Evolutionary conservation across 2,113 vertebrate species (phyloP).

Genomic region (Tyrannus savana): DNA sequence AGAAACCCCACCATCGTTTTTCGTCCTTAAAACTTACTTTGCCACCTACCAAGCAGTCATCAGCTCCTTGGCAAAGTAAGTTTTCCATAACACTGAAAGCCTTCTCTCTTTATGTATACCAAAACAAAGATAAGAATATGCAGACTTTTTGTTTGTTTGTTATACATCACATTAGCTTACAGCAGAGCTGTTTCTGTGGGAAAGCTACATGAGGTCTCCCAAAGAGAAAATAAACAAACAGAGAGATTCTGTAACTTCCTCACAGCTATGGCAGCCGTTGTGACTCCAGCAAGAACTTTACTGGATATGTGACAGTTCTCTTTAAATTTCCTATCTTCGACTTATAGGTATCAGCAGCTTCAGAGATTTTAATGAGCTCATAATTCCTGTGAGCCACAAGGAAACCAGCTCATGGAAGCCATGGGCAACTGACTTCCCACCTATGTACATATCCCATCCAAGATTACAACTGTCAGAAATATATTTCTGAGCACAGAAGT

Average conservation of each 20-base stretch:
- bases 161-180: slow-evolving; percentile 32
- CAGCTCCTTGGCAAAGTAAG: slow-evolving; percentile 18
- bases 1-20: background rate
- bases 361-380: background rate
- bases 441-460: background rate
- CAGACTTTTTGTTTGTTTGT: slow-evolving; percentile 57
- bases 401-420: background rate
- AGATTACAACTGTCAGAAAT: background rate
- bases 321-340: background rate
- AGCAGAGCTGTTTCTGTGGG: slow-evolving; percentile 51
- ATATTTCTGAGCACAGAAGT: background rate
- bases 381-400: background rate
- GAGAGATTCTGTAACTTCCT: slow-evolving; percentile 37
- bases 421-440: accelerated
- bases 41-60: slow-evolving; percentile 14
- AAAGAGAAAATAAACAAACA: slow-evolving; percentile 52
- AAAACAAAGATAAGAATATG: slow-evolving; percentile 46
- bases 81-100: slow-evolving; percentile 19
- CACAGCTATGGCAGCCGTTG: background rate
- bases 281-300: background rate
- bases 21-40: background rate
- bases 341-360: background rate
- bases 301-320: background rate
- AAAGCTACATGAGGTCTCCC: slow-evolving; percentile 55
- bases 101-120: background rate